A percentile compares a stretch with the other conserved stretches of the same genome.
phyloP scores from a whole-genome alignment of 1,140 invertebrate genomes.

The Ceratoteleas bidentatus region DNA sequence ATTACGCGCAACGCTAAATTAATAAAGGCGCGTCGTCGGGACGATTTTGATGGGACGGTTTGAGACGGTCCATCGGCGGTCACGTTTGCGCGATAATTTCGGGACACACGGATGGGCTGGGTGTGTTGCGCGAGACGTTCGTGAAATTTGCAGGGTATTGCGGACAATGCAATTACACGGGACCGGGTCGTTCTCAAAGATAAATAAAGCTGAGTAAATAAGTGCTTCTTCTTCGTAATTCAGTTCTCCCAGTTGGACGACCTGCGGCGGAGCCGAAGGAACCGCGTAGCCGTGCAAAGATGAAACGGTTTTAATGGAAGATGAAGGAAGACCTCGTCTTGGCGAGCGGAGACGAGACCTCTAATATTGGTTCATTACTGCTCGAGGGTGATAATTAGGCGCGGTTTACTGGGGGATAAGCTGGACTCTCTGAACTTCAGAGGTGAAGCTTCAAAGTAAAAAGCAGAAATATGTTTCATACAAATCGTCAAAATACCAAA shows the following conservation, averaged over 20 bases:
- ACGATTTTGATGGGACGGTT: conserved; percentile 23
- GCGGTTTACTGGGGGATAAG: no score
- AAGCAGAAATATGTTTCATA: no score
- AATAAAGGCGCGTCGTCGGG: conserved; percentile 18
- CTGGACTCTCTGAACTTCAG: no score
- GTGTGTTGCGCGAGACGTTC: background rate
- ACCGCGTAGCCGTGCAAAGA: conserved; percentile 32
- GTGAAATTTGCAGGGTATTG: conserved; percentile 33
- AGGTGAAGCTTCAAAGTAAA: no score
- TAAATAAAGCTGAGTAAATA: conserved; percentile 57
- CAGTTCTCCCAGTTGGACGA: conserved; percentile 33
- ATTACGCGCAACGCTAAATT: conserved; percentile 26
- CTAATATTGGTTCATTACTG: conserved; percentile 17
- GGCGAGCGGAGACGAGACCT: background rate
- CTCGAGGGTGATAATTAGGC: no score
- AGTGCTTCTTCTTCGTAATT: conserved; percentile 50
- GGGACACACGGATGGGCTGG: background rate
- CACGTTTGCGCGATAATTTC: background rate
- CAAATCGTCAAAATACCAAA: no score
- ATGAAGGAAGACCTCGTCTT: background rate
- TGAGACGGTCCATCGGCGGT: background rate
- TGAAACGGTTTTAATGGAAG: conserved; percentile 16
- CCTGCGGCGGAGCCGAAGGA: conserved; percentile 16
- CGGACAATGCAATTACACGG: conserved; percentile 47
- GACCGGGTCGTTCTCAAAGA: conserved; percentile 33